Evolutionary conservation across 2,888 invertebrate species (phyloP), one percentile per base, ranked within the genome.

Genomic region (Amphipoea lucens): DNA sequence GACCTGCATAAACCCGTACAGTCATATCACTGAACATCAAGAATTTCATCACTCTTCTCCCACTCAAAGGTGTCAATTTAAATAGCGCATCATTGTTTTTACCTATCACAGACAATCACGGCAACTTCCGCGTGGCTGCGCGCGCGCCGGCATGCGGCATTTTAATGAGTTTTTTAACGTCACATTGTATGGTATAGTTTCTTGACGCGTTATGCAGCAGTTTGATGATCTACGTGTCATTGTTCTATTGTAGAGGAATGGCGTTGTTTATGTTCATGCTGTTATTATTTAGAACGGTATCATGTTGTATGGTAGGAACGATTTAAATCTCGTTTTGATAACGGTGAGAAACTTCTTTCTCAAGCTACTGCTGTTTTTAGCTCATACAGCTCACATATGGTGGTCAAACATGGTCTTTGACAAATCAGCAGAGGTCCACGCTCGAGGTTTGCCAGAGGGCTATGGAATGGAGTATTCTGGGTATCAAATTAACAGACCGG

Each of bases 61-160:
- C 75, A 60, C n/a, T 78, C 63, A 45, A 62, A 80, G 71, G 76
- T 75, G 84, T 79, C 87, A 75, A 83, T 88, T 81, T 83, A 85
- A 88, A 88, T 83, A 79, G 68, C 74, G 70, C 74, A 84, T 83
- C 87, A 84, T 83, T 87, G 88, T 88, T 88, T 88, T 85, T 88
- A 70, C 74, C 40, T 65, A 67, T 73, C 80, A 77, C n/a, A 74
- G 71, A 73, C 84, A 80, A 84, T 83, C 80, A 66, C n/a, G 73
- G 29, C 9, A 29, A 63, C 87, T 88, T 87, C 89, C 89, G 88
- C 89, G 80, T 88, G 60, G 72, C 68, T 72, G 81, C 73, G 81
- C 80, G 73, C 45, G 82, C 87, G 82, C 83, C 42, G 77, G 77
- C n/a, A 83, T 84, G 82, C 42, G 77, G 77, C n/a, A 82, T 84